Evolutionary conservation across 2,113 vertebrate species (phyloP).

Genomic region (Dipodomys spectabilis): DNA sequence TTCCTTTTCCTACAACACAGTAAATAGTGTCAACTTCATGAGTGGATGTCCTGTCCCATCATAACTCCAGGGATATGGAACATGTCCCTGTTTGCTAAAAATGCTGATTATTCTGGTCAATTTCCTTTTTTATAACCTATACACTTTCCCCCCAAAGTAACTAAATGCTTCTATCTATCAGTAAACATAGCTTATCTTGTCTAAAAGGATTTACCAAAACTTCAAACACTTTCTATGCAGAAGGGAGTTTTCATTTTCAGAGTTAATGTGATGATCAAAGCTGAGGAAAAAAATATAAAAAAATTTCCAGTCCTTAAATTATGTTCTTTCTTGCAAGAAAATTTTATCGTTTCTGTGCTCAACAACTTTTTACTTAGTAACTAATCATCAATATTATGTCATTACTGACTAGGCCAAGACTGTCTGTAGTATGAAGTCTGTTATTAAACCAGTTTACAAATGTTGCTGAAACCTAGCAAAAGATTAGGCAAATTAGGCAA

Average conservation of each 20-base stretch:
- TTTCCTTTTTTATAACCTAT: neutral
- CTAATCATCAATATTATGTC: too few species aligned
- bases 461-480: neutral
- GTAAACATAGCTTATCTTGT: neutral
- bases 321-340: neutral
- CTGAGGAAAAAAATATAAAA: neutral
- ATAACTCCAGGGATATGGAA: neutral
- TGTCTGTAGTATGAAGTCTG: neutral
- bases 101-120: neutral
- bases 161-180: neutral
- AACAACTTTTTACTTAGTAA: neutral
- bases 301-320: neutral
- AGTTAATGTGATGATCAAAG: constrained; percentile 8
- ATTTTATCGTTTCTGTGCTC: neutral
- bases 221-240: neutral
- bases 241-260: neutral
- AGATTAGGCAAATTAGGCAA: neutral
- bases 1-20: neutral
- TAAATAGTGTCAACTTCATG: neutral
- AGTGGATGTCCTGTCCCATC: neutral
- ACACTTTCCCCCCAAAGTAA: neutral
- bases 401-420: too few species aligned
- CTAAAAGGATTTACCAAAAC: neutral
- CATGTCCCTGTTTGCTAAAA: neutral
- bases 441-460: neutral